Evolutionary conservation across 2,888 invertebrate genomes (phyloP), one percentile per base, ranked within the genome.

Genomic region (Microctonus aethiopoides): DNA sequence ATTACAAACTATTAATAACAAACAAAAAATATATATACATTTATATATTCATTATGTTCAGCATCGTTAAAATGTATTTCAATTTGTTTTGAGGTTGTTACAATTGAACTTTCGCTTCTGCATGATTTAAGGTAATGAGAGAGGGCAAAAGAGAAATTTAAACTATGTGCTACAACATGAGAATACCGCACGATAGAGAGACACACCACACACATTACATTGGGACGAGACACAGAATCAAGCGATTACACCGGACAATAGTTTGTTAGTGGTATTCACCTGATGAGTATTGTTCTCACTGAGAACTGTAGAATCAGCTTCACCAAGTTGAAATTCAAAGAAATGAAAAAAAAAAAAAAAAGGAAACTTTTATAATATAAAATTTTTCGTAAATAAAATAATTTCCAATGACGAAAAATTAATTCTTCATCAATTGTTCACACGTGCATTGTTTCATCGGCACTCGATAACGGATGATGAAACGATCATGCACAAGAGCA

Each of bases 221-320:
- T 46, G 77, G 74, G 72, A 67, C 69, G 72, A 74, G 77, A 71
- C 36, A 16, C 6, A 62, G 59, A 72, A 41, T 67, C 70, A 72
- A 77, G 83, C 85, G 78, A 86, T 86, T 86, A 46, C 16, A 84
- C 81, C 84, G 83, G 80, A 86, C 86, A 86, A 86, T 86, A 85
- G 86, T 84, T 86, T 86, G 86, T 86, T 86, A 86, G 86, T 83
- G 80, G 80, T 80, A 82, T 84, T 86, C 83, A 83, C 83, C 81
- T 82, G 79, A 79, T 83, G 85, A 46, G 46, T 84, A 86, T 86
- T 86, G 86, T 86, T 84, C 84, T 66, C 66, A 13, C 79, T 76
- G 70, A 74, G 78, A 84, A 84, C 78, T 78, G 84, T 84, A 81
- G 80, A 85, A 82, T 85, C 85, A 84, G 85, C 85, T 86, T 77